Conservation (phyloP, 2,113 vertebrate species). For the Illadopsis cleaveri region DNA sequence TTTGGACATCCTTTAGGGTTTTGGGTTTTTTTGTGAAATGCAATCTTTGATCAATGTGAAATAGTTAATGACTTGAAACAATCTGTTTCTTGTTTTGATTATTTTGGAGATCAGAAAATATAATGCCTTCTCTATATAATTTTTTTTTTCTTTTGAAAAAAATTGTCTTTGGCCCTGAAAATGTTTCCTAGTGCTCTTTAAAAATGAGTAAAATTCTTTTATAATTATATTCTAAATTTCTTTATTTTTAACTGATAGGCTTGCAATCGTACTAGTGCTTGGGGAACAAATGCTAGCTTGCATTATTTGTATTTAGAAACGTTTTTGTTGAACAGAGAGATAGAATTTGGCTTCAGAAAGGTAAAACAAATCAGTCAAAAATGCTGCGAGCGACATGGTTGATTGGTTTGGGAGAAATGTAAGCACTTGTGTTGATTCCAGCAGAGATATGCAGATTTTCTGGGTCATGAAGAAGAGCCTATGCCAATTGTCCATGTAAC, state of each 20-base stretch:
- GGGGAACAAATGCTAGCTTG: background rate
- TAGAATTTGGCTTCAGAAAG: background rate
- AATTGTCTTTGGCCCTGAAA: background rate
- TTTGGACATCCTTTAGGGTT: background rate
- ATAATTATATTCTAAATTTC: background rate
- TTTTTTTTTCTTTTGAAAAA: background rate
- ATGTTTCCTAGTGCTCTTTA: background rate
- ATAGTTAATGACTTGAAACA: background rate
- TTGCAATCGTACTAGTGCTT: background rate
- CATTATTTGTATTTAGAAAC: background rate
- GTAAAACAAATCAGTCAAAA: background rate
- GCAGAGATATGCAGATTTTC: background rate
- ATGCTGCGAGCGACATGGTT: fast-evolving
- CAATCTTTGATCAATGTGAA: background rate
- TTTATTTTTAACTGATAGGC: background rate
- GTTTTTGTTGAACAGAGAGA: background rate
- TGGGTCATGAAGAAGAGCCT: background rate
- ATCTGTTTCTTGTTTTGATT: background rate
- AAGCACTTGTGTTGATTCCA: background rate
- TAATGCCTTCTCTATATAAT: fast-evolving
- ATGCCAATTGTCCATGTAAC: background rate
- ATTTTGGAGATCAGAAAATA: background rate
- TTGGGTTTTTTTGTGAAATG: background rate
- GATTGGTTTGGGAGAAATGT: background rate
- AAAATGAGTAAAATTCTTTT: background rate